phyloP scores from a whole-genome alignment of 53 echinoderm and acorn worm genomes.

The Echinometra lucunter region DNA sequence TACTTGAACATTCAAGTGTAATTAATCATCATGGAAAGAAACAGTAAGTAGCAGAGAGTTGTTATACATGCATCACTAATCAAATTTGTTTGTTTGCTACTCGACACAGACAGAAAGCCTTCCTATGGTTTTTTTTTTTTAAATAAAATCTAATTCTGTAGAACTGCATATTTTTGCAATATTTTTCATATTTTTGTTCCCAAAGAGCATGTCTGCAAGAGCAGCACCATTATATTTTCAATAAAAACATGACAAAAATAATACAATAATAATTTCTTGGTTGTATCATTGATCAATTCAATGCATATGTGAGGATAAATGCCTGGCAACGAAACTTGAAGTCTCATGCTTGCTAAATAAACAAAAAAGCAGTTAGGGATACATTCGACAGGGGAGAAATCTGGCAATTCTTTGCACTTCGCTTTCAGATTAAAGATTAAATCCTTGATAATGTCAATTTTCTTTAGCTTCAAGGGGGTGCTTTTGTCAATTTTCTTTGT shows the following conservation, averaged over 20 bases:
- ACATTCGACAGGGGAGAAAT: background rate
- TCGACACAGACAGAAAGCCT: background rate
- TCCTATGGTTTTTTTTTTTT: background rate
- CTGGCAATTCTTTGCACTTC: background rate
- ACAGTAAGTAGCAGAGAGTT: background rate
- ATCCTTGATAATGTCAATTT: conserved; percentile 36
- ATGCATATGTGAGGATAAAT: background rate
- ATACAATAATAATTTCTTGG: background rate
- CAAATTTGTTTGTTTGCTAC: background rate
- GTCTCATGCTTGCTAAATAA: background rate
- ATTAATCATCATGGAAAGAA: background rate
- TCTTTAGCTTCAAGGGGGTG: conserved; percentile 51
- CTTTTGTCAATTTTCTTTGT: conserved; percentile 27
- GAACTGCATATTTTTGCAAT: background rate
- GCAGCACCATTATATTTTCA: background rate
- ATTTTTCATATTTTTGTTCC: background rate
- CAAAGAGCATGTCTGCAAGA: background rate
- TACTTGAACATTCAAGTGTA: background rate
- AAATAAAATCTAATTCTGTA: background rate
- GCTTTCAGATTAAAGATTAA: background rate
- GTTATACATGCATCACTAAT: conserved; percentile 9
- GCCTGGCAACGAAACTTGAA: background rate
- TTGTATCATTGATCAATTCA: background rate
- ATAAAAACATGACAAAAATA: background rate
- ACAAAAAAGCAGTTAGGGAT: background rate